These are phyloP conservation scores for Talpa occidentalis DNA, from an alignment of 2,113 vertebrate genomes.

Conservation along the genomic window DNA sequence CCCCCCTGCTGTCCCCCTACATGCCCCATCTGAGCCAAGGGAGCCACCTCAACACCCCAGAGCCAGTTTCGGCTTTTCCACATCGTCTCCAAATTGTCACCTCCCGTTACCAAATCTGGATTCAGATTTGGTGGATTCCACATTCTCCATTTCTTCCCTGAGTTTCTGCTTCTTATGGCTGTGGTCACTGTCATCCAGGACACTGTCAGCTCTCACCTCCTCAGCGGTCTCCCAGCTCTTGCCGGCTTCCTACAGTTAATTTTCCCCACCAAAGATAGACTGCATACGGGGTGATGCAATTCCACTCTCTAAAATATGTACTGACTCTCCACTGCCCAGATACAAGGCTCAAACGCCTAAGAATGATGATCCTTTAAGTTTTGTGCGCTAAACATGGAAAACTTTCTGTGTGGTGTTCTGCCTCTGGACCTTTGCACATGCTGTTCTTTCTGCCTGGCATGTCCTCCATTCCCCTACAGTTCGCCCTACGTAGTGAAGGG, in stretches of 20 bases:
- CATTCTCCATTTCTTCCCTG: background rate
- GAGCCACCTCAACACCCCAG: background rate
- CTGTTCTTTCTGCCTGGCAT: background rate
- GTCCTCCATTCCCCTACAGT: background rate
- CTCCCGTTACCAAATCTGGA: background rate
- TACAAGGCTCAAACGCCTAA: background rate
- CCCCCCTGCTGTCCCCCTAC: background rate
- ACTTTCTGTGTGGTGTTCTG: background rate
- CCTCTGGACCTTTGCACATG: background rate
- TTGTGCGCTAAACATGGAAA: background rate
- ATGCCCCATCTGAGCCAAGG: background rate
- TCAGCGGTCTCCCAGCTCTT: background rate
- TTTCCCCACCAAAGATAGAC: background rate
- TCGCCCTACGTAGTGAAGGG: background rate
- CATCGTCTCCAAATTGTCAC: background rate
- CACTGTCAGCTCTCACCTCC: background rate
- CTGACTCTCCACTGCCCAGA: background rate
- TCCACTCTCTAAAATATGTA: background rate
- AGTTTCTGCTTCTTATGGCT: background rate
- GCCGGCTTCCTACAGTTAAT: background rate
- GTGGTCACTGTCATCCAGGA: background rate
- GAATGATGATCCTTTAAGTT: background rate
- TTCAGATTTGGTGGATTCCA: background rate
- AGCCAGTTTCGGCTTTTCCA: background rate
- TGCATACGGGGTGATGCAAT: background rate